Percentiles rank a stretch among this genome's conserved stretches.
Conservation (phyloP, 2,888 invertebrate species). For the Stratiomys singularior region DNA sequence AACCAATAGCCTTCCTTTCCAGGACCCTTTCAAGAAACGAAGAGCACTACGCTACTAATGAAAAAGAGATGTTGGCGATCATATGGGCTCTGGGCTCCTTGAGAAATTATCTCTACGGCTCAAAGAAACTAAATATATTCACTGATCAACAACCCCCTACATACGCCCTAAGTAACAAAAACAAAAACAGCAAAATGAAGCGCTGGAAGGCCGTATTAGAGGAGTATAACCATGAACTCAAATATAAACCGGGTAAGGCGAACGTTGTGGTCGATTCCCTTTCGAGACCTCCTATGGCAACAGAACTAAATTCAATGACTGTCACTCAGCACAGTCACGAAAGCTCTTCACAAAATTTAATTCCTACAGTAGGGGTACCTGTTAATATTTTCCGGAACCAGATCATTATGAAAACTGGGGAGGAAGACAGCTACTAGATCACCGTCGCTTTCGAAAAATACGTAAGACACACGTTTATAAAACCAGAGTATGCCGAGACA, state of each 20-base stretch:
- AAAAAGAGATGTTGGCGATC: slow-evolving; percentile 20
- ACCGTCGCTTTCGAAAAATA: background rate
- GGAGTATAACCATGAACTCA: background rate
- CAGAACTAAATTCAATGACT: slow-evolving; percentile 27
- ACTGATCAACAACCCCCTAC: slow-evolving; percentile 26
- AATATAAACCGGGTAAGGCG: slow-evolving; percentile 25
- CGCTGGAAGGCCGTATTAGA: background rate
- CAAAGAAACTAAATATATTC: background rate
- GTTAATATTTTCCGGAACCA: slow-evolving; percentile 17
- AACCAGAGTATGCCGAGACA: background rate
- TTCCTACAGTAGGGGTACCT: too few relatives aligned
- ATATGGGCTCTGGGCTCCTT: background rate
- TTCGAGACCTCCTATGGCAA: background rate
- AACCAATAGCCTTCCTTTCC: slow-evolving; percentile 4
- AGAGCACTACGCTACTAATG: slow-evolving; percentile 17
- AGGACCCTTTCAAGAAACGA: background rate
- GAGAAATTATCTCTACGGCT: background rate
- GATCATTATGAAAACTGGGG: background rate
- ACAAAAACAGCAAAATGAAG: slow-evolving; percentile 27
- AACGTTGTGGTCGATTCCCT: slow-evolving; percentile 41
- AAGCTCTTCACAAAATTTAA: slow-evolving; percentile 24
- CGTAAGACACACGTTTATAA: background rate
- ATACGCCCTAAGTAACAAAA: slow-evolving; percentile 47
- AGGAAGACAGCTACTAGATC: background rate
- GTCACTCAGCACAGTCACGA: slow-evolving; percentile 28